phyloP scores from a whole-genome alignment of 2,888 invertebrate genomes.

The Seira ritae region DNA sequence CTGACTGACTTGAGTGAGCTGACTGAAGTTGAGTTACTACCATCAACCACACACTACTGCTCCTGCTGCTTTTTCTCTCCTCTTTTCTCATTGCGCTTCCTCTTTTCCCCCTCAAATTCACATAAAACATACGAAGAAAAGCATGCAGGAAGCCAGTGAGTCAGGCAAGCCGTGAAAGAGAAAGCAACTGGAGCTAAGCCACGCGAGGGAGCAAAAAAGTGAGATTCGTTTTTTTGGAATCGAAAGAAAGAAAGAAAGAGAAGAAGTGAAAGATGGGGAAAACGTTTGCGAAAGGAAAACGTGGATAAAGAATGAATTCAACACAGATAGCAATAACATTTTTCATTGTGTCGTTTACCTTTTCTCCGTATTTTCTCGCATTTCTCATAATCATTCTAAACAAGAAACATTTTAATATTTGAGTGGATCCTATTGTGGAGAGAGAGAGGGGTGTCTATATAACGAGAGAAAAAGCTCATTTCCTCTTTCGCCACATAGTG shows the following conservation, averaged over 20 bases:
- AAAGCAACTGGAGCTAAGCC: conserved; percentile 24
- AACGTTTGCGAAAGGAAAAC: neutral
- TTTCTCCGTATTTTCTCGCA: neutral
- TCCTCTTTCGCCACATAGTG: too few species aligned
- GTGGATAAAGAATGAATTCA: conserved; percentile 11
- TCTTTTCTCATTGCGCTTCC: conserved; percentile 16
- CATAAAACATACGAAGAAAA: conserved; percentile 30
- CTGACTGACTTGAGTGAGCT: conserved; percentile 11
- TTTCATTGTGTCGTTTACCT: conserved; percentile 18
- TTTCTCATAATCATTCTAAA: neutral
- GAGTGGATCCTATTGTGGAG: neutral
- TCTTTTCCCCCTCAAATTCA: conserved; percentile 16
- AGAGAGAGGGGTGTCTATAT: neutral
- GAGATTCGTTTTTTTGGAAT: neutral
- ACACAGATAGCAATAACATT: neutral
- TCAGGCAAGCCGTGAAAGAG: conserved; percentile 35
- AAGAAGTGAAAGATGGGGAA: conserved; percentile 13
- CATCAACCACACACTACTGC: neutral
- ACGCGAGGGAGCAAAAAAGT: conserved; percentile 22
- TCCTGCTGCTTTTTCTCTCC: conserved; percentile 8
- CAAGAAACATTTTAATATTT: neutral
- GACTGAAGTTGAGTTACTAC: conserved; percentile 32
- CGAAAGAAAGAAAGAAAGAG: neutral
- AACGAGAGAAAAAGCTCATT: too few species aligned
- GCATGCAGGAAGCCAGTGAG: conserved; percentile 52